These are phyloP conservation scores for Cynoglossus semilaevis DNA, from an alignment of 2,113 vertebrate species.

Conservation along the genomic window DNA sequence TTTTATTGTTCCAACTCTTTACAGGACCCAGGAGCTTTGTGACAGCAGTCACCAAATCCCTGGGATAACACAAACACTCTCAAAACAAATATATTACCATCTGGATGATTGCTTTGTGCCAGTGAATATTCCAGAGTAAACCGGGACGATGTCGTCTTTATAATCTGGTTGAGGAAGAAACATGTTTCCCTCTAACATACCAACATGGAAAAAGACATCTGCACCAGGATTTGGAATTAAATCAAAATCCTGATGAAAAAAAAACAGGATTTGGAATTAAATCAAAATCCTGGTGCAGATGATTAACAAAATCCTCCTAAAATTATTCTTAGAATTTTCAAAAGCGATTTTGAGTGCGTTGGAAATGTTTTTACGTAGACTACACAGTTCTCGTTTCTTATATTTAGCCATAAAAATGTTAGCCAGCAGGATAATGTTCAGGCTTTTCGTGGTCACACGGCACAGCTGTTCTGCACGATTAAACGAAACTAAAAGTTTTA, in stretches of 20 bases:
- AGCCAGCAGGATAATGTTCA: not conserved
- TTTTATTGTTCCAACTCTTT: constrained; percentile 21
- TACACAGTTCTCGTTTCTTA: too few relatives aligned
- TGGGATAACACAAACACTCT: constrained; percentile 5
- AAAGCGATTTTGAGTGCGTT: too few relatives aligned
- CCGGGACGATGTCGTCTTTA: not conserved
- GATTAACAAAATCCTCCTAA: too few relatives aligned
- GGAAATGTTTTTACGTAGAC: too few relatives aligned
- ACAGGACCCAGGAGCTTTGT: constrained; percentile 12
- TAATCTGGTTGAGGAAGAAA: not conserved
- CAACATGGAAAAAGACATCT: not conserved
- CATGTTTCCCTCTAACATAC: not conserved
- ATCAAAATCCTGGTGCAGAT: too few relatives aligned
- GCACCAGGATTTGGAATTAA: too few relatives aligned
- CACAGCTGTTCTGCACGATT: too few relatives aligned
- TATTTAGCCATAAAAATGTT: not conserved
- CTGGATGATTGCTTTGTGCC: not conserved
- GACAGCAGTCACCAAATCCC: not conserved
- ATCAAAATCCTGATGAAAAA: too few relatives aligned
- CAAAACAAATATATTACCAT: constrained; percentile 7
- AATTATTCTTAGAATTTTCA: too few relatives aligned
- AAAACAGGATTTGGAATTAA: too few relatives aligned
- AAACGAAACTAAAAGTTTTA: too few relatives aligned
- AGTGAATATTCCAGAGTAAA: not conserved
- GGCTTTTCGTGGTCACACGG: too few relatives aligned